These are phyloP conservation scores for Pogonomyrmex californicus DNA, from an alignment of 1,140 invertebrate genomes.

Conservation along the genomic window DNA sequence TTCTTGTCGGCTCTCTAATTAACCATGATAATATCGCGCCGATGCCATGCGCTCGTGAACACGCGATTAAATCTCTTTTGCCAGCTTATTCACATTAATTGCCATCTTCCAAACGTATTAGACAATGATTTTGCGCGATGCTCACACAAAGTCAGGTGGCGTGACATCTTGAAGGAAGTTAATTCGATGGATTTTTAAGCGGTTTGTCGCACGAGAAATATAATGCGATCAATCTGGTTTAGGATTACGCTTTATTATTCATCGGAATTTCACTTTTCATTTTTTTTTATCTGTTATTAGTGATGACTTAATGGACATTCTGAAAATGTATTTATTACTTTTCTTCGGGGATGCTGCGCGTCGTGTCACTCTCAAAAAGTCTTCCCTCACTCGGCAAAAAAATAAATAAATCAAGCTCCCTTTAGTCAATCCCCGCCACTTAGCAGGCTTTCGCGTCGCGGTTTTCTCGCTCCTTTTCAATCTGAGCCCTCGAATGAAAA, in stretches of 20 bases:
- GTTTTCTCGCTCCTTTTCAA: constrained; percentile 81
- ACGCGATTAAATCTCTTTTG: constrained; percentile 39
- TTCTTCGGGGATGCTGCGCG: neutral
- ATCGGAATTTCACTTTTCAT: neutral
- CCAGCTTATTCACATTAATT: constrained; percentile 25
- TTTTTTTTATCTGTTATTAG: neutral
- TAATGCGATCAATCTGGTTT: neutral
- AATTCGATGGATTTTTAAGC: neutral
- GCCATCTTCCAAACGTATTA: neutral
- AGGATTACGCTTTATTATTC: constrained; percentile 6
- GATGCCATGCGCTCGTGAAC: constrained; percentile 25
- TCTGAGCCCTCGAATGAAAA: constrained; percentile 80
- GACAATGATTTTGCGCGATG: neutral
- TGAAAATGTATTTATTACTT: constrained; percentile 43
- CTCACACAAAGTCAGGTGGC: neutral
- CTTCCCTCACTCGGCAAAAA: constrained; percentile 11
- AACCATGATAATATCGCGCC: constrained; percentile 46
- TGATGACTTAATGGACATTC: neutral
- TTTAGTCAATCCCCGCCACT: constrained; percentile 72
- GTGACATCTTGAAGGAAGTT: neutral
- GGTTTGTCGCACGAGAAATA: neutral
- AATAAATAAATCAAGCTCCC: constrained; percentile 73
- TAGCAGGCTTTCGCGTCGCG: constrained; percentile 76
- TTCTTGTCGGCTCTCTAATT: constrained; percentile 65
- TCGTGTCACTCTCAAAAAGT: neutral